Percentiles rank a stretch among this genome's conserved stretches.
phyloP scores from a whole-genome alignment of 2,797 vertebrate species.

The Sebastes cheni region DNA sequence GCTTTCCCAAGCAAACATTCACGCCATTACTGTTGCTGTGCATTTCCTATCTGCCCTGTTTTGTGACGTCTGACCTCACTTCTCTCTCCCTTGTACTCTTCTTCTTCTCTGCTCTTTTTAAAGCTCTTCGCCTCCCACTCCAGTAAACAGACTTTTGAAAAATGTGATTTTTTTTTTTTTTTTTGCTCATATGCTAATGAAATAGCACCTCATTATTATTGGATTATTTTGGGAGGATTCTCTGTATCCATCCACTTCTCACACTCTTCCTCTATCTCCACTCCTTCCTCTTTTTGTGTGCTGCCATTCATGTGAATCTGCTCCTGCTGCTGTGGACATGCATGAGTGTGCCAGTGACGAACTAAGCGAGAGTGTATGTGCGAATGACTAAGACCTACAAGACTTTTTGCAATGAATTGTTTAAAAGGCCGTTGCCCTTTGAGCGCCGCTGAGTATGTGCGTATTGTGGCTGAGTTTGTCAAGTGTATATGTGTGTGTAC shows the following conservation, averaged over 20 bases:
- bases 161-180: background rate
- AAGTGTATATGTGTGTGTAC: conserved; percentile 1
- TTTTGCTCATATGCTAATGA: conserved; percentile 41
- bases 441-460: conserved; percentile 12
- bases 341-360: conserved; percentile 23
- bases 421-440: conserved; percentile 52
- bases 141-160: conserved; percentile 37
- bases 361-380: conserved; percentile 14
- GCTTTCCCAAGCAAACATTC: conserved; percentile 21
- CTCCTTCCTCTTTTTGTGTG: background rate
- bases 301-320: conserved; percentile 36
- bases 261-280: background rate
- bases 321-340: background rate
- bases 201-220: conserved; percentile 35
- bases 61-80: conserved; percentile 38
- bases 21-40: conserved; percentile 6
- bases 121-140: conserved; percentile 32
- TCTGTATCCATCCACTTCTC: background rate
- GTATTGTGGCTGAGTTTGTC: conserved; percentile 24
- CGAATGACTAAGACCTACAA: conserved; percentile 43
- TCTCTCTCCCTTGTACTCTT: background rate
- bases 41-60: conserved; percentile 11
- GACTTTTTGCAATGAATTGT: conserved; percentile 51
- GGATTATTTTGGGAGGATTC: conserved; percentile 41
- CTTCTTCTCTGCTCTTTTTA: conserved; percentile 22